phyloP scores from a whole-genome alignment of 1,140 invertebrate species.

The Drosophila kikkawai region DNA sequence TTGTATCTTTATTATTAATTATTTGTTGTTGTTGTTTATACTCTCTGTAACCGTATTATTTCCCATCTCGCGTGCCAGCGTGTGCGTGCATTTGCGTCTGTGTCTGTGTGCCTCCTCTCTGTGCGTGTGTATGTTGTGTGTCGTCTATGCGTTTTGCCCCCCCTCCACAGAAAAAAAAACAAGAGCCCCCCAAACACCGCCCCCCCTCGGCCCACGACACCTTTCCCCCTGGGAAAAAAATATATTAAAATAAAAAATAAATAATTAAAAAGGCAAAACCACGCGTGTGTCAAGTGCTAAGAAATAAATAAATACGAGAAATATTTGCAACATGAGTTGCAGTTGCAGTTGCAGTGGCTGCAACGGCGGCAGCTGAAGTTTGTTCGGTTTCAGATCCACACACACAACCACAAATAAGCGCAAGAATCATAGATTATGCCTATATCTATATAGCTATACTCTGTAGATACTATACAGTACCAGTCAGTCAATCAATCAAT shows the following conservation, averaged over 20 bases:
- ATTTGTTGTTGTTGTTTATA: conserved; percentile 80
- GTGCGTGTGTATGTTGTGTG: conserved; percentile 35
- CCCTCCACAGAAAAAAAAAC: conserved; percentile 1
- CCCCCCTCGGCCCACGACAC: conserved; percentile 11
- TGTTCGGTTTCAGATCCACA: conserved; percentile 72
- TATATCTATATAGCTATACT: conserved; percentile 30
- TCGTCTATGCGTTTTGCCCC: conserved; percentile 38
- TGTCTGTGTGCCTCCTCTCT: conserved; percentile 24
- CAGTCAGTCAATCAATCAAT: conserved; percentile 52
- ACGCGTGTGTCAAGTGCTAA: conserved; percentile 32
- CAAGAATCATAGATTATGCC: conserved; percentile 46
- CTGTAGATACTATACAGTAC: conserved; percentile 20
- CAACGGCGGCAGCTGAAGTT: conserved; percentile 62
- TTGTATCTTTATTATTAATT: conserved; percentile 84
- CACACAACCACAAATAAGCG: conserved; percentile 17
- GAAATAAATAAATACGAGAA: conserved; percentile 17
- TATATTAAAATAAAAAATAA: conserved; percentile 7
- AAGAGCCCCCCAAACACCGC: not conserved
- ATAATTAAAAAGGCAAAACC: conserved; percentile 31
- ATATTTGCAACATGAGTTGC: conserved; percentile 66
- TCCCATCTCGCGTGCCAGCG: conserved; percentile 43
- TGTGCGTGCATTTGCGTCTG: conserved; percentile 36
- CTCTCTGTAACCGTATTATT: conserved; percentile 61
- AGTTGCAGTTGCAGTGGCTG: conserved; percentile 26
- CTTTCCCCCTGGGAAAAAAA: conserved; percentile 12